Evolutionary conservation across 2,888 invertebrate species (phyloP).

Genomic region (Nemurella pictetii): DNA sequence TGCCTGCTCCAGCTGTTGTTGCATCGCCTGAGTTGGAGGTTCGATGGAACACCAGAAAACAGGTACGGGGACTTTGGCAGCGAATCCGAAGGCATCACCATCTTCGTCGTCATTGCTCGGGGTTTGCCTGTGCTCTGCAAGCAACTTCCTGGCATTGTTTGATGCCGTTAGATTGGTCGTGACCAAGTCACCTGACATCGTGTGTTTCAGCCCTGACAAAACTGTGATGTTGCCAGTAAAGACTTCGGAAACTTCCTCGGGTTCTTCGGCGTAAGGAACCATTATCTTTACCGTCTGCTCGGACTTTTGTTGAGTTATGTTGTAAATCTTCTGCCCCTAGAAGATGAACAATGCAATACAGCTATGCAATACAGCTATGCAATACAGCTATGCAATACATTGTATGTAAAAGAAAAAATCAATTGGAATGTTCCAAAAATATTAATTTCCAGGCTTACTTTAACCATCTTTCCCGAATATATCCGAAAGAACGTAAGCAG

Average conservation of each 20-base stretch:
- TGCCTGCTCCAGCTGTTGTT: slow-evolving; percentile 77
- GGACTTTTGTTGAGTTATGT: slow-evolving; percentile 63
- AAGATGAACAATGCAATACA: slow-evolving; percentile 11
- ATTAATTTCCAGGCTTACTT: slow-evolving; percentile 47
- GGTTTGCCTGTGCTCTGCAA: slow-evolving; percentile 47
- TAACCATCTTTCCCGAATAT: slow-evolving; percentile 73
- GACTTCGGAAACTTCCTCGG: slow-evolving; percentile 69
- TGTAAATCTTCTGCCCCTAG: slow-evolving; percentile 70
- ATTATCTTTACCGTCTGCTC: slow-evolving; percentile 70
- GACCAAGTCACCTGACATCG: slow-evolving; percentile 76
- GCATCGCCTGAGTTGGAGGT: slow-evolving; percentile 77
- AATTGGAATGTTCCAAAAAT: no score
- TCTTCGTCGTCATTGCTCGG: slow-evolving; percentile 47
- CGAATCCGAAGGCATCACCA: slow-evolving; percentile 54
- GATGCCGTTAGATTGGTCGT: slow-evolving; percentile 62
- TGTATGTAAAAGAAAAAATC: no score
- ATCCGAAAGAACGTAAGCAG: slow-evolving; percentile 83
- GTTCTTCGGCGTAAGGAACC: slow-evolving; percentile 87
- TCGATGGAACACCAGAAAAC: slow-evolving; percentile 97
- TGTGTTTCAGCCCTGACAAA: slow-evolving; percentile 73
- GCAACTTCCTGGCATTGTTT: slow-evolving; percentile 58
- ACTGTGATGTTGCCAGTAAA: slow-evolving; percentile 86
- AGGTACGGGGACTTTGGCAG: slow-evolving; percentile 82
- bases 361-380: not conserved
- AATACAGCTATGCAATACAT: not conserved